Conservation (phyloP, 2,113 vertebrate genomes). For the Girardinichthys multiradiatus region DNA sequence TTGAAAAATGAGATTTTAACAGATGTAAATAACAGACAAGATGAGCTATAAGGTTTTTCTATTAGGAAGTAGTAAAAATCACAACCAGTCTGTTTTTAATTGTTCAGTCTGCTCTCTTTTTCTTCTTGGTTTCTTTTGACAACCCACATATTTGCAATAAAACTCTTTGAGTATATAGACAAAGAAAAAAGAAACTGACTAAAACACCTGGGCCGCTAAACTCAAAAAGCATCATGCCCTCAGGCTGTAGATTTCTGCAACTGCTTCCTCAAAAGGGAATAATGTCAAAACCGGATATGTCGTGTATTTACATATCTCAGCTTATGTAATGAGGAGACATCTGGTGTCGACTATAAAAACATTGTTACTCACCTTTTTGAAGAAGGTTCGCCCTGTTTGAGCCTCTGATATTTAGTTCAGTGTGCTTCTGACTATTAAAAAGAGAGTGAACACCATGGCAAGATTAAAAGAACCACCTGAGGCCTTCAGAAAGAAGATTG, state of each 20-base stretch:
- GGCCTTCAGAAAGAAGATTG: no score
- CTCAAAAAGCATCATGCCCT: conserved; percentile 1
- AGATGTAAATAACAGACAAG: neutral
- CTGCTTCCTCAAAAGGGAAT: conserved; percentile 36
- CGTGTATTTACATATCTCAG: conserved; percentile 55
- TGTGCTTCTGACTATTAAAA: no score
- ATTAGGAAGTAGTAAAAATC: neutral
- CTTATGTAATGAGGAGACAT: conserved; percentile 43
- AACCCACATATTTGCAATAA: conserved; percentile 1
- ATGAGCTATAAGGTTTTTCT: neutral
- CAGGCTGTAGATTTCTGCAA: conserved; percentile 38
- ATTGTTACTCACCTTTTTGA: no score
- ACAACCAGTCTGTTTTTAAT: neutral
- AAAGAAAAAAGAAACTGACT: conserved; percentile 4
- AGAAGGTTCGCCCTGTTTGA: no score
- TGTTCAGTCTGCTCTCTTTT: neutral
- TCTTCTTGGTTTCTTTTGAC: neutral
- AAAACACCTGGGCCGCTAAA: conserved; percentile 16
- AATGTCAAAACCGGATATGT: conserved; percentile 44
- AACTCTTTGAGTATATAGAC: neutral
- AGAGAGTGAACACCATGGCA: no score
- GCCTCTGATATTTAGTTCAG: no score
- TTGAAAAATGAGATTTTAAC: neutral
- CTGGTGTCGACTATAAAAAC: no score
- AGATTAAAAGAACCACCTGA: no score